Percentiles rank a stretch among this genome's conserved stretches.
Evolutionary conservation across 2,113 vertebrate species (phyloP).

Genomic region (Notothenia rossii): DNA sequence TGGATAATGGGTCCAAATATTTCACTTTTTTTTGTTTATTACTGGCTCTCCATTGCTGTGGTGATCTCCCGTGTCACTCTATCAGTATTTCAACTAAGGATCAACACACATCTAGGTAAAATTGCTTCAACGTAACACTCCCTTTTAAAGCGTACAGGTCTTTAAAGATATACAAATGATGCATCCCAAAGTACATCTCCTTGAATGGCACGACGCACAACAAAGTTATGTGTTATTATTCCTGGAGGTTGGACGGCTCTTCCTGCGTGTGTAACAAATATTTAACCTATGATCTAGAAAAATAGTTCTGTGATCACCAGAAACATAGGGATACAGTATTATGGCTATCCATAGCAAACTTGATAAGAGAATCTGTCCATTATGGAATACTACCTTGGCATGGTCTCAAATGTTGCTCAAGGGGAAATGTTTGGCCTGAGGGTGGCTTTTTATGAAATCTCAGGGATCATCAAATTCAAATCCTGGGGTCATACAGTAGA

Average conservation of each 20-base stretch:
- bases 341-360: neutral
- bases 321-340: neutral
- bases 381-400: neutral
- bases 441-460: conserved; percentile 1
- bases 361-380: neutral
- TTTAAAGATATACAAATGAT: conserved; percentile 44
- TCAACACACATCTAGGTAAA: conserved; percentile 27
- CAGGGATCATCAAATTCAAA: neutral
- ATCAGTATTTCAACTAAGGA: neutral
- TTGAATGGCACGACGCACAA: no score
- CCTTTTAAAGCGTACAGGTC: conserved; percentile 37
- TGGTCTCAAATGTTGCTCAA: neutral
- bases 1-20: conserved; percentile 8
- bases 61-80: conserved; percentile 29
- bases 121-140: conserved; percentile 36
- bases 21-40: conserved; percentile 16
- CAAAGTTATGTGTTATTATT: no score
- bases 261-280: neutral
- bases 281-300: neutral
- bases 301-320: neutral
- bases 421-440: conserved; percentile 8
- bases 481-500: neutral
- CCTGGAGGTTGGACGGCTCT: no score
- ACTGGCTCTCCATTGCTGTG: conserved; percentile 26
- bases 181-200: conserved; percentile 14